A percentile compares a stretch with the other conserved stretches of the same genome.
Evolutionary conservation across 2,113 vertebrate genomes (phyloP).

Genomic region (Eclectus roratus): DNA sequence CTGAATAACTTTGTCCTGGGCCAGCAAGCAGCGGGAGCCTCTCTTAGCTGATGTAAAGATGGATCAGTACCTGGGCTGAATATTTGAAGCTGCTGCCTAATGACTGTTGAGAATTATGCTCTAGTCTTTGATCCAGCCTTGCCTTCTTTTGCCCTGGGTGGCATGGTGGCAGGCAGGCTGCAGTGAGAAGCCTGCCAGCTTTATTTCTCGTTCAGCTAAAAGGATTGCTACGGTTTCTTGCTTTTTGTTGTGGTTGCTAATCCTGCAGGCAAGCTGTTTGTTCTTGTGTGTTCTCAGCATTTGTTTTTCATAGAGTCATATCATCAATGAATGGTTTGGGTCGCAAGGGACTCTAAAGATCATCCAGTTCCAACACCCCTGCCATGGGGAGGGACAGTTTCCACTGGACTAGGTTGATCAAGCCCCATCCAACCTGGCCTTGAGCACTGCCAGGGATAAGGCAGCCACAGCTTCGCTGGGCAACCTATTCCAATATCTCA

Average conservation of each 20-base stretch:
- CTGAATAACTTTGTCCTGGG: not conserved
- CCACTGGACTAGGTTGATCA: not conserved
- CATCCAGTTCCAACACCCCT: not conserved
- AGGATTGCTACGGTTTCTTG: not conserved
- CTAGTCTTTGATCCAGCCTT: not conserved
- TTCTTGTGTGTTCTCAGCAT: not conserved
- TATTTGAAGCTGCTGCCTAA: not conserved
- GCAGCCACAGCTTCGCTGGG: not conserved
- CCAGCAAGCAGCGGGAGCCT: accelerated
- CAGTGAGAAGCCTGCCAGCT: not conserved
- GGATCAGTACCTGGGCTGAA: not conserved
- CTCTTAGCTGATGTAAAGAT: not conserved
- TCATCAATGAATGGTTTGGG: not conserved
- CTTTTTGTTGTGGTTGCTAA: not conserved
- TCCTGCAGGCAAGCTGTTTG: not conserved
- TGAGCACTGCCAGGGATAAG: not conserved
- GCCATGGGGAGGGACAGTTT: not conserved
- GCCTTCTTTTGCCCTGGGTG: not conserved
- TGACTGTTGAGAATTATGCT: not conserved
- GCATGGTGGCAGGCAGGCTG: not conserved
- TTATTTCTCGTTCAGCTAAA: not conserved
- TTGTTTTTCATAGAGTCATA: not conserved
- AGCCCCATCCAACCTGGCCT: not conserved
- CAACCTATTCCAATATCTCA: not conserved
- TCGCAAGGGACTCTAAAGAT: not conserved